These are phyloP conservation scores for Pterostichus niger DNA, from an alignment of 2,888 invertebrate species.

Conservation along the genomic window DNA sequence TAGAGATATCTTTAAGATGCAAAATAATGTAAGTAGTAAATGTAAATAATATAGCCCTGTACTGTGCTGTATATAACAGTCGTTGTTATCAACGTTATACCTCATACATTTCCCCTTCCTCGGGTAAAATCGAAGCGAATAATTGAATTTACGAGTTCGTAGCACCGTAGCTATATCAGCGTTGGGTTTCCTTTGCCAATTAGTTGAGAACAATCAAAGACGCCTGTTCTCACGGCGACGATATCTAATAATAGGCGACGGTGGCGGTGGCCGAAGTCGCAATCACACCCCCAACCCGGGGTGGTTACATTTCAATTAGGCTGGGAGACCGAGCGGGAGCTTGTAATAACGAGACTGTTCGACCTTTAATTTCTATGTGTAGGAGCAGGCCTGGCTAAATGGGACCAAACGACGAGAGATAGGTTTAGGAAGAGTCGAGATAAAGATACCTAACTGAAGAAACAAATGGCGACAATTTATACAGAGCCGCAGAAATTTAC, in stretches of 20 bases:
- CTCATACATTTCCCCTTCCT: neutral
- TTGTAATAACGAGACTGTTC: slow-evolving; percentile 8
- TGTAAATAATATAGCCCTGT: too few relatives aligned
- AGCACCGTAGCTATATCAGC: neutral
- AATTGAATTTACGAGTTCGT: slow-evolving; percentile 43
- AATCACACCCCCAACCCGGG: neutral
- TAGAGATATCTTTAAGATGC: too few relatives aligned
- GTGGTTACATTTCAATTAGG: slow-evolving; percentile 51
- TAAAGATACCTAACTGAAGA: too few relatives aligned
- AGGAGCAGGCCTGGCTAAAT: too few relatives aligned
- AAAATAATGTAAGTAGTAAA: too few relatives aligned
- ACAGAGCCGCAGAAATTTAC: too few relatives aligned
- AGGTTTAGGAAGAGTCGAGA: too few relatives aligned
- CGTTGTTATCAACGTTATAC: neutral
- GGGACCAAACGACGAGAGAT: too few relatives aligned
- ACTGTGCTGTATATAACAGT: neutral
- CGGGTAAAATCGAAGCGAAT: slow-evolving; percentile 7
- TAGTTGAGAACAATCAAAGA: slow-evolving; percentile 49
- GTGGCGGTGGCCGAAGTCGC: neutral
- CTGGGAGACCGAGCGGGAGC: neutral
- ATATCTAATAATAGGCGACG: slow-evolving; percentile 23
- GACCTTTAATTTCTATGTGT: too few relatives aligned
- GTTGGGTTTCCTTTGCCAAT: slow-evolving; percentile 41
- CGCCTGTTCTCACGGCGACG: slow-evolving; percentile 14
- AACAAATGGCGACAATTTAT: too few relatives aligned